Percentiles rank a stretch among this genome's conserved stretches.
Evolutionary conservation across 2,888 invertebrate species (phyloP).

Genomic region (Polyommatus icarus): DNA sequence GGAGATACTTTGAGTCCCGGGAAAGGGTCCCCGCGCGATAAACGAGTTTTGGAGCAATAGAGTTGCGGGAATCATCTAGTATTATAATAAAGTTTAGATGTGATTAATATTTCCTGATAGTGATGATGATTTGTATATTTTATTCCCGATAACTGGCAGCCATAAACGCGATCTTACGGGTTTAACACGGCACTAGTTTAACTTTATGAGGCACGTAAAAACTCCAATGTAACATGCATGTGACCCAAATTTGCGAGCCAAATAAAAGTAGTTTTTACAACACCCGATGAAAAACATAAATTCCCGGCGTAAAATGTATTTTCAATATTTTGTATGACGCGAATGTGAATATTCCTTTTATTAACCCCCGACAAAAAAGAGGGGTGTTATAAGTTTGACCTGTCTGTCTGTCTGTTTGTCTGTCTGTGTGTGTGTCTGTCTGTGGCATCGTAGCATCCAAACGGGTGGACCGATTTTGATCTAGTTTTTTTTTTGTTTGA

Average conservation of each 20-base stretch:
- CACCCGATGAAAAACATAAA: constrained; percentile 30
- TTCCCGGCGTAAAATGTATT: constrained; percentile 27
- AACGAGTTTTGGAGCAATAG: no score
- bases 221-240: constrained; percentile 25
- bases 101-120: neutral
- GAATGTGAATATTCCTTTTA: constrained; percentile 23
- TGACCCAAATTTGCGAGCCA: constrained; percentile 29
- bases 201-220: constrained; percentile 27
- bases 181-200: constrained; percentile 16
- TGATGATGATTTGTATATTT: constrained; percentile 1
- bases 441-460: no score
- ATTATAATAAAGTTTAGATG: no score
- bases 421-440: no score
- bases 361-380: no score
- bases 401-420: no score
- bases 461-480: no score
- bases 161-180: constrained; percentile 8
- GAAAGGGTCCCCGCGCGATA: no score
- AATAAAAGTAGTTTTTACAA: constrained; percentile 30
- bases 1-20: no score
- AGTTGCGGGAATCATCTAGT: no score
- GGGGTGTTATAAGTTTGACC: no score
- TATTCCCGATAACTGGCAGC: constrained; percentile 10
- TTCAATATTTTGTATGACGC: constrained; percentile 26
- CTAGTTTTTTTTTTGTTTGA: no score